Base-by-base conservation (phyloP, 2,888 invertebrate species). In the Epistrophe grossulariae region DNA sequence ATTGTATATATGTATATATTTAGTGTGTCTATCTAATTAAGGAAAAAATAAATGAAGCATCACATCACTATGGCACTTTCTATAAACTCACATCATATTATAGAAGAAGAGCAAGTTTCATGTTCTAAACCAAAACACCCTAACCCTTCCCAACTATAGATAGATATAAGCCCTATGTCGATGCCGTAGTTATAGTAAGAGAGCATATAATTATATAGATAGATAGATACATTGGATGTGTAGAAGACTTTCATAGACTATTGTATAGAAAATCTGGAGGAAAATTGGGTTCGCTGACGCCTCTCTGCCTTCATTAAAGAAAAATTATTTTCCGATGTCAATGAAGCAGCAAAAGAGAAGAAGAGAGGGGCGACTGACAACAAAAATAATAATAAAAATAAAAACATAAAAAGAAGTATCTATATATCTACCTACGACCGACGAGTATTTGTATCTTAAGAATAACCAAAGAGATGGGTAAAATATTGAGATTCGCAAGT, bases 401-500 rank as follows among this genome's bases (percentile, higher is more conserved):
- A 11, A 9, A 17, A 10, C 8, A 17, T 31, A 19, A 35, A 60
- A 66, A 40, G 72, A 11, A 60, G 15, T 71, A 80, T 80, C 70
- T 50, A 73, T 17, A 50, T 3, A 24, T n/a, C n/a, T 24, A 24
- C 1, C 24, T 24, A 24, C 24, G 24, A 24, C 24, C 24, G 24
- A 24, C 24, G 24, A 24, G 24, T 68, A 68, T 68, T 55, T 40
- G 70, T 70, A 70, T 70, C 70, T 70, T 70, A 71, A 73, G 73
- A 60, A 68, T 28, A 68, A 68, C 52, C 59, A 76, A 45, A 62
- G 64, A 77, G 73, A 59, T 73, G 80, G 77, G 74, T 84, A 68
- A 84, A 88, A 88, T 80, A 88, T 78, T 83, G 77, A 81, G 79
- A 78, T 81, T 68, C 81, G 59, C 85, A 88, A 84, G 78, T 84